Base-by-base conservation (phyloP, 1,140 invertebrate species). In the Dendrolimus kikuchii region DNA sequence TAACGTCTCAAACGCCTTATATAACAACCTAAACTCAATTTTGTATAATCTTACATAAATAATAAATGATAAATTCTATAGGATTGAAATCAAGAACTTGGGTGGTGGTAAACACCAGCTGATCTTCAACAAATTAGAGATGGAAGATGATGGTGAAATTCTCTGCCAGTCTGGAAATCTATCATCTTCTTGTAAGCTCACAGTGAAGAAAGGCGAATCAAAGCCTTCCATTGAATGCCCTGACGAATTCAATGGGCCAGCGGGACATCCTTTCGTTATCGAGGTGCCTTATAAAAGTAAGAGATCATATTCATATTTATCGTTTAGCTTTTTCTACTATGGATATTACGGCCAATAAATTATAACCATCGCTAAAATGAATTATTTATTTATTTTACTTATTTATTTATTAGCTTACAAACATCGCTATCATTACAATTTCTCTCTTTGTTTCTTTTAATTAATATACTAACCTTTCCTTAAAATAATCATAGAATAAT, bases 211-310 rank as follows among this genome's bases (percentile, higher is more conserved):
- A 67, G 95, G 95, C 46, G 95, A 96, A 81, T 94, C 92, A 42
- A 93, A 92, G 61, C 95, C 95, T 4, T 89, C 91, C 50, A 94
- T 95, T 53, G 92, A 95, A 58, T 93, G 94, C 64, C 93, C 94
- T 8, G 92, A 94, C 57, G 91, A 92, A 47, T 92, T 96, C 71
- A 92, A 94, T 80, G 95, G 94, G 52, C 95, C 95, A 42, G 91
- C 91, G 66, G 93, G 90, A 77, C 91, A 93, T 64, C 93, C 95
- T 40, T 92, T 97, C 48, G 87, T 93, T 53, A 92, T 96, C 71
- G 92, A 96, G 80, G 93, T 99, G 77, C 98, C 97, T 72, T 99
- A 94, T 86, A 94, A 94, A 90, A 92, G 96, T 98, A 66, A 71
- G 67, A 60, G 7, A 47, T 23, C 43, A 10, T 45, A n/a, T 9